These are phyloP conservation scores for Rallus limicola DNA, from an alignment of 2,113 vertebrate species.

Conservation along the genomic window DNA sequence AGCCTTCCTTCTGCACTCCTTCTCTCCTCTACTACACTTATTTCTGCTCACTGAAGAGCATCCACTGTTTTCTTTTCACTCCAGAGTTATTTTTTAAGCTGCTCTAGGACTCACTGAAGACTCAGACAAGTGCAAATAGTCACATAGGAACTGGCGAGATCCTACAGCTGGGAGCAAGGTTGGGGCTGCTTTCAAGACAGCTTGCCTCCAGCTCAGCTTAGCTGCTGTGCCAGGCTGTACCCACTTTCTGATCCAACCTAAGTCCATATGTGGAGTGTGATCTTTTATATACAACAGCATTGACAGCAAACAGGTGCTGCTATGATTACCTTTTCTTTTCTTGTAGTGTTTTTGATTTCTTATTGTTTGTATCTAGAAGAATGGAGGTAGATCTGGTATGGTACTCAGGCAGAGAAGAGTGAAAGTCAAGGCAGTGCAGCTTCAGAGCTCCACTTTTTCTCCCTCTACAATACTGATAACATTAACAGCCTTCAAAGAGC, in stretches of 20 bases:
- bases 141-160: neutral
- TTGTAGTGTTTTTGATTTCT: neutral
- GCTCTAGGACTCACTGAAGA: neutral
- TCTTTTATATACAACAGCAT: neutral
- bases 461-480: neutral
- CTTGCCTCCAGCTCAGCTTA: neutral
- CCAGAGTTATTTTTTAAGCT: neutral
- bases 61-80: neutral
- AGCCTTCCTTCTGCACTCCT: neutral
- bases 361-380: constrained; percentile 28
- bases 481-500: neutral
- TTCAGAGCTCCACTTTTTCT: neutral
- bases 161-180: neutral
- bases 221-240: neutral
- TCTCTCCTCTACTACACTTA: neutral
- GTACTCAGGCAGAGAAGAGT: neutral
- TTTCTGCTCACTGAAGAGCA: neutral
- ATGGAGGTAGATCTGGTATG: neutral
- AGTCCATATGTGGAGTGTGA: accelerated
- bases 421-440: neutral
- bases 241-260: neutral
- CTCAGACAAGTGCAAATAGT: neutral
- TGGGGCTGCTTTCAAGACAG: neutral
- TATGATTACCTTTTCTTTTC: neutral
- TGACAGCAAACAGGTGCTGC: neutral